Base-by-base conservation (phyloP, 2,888 invertebrate species). In the Drosophila paramelanica region DNA sequence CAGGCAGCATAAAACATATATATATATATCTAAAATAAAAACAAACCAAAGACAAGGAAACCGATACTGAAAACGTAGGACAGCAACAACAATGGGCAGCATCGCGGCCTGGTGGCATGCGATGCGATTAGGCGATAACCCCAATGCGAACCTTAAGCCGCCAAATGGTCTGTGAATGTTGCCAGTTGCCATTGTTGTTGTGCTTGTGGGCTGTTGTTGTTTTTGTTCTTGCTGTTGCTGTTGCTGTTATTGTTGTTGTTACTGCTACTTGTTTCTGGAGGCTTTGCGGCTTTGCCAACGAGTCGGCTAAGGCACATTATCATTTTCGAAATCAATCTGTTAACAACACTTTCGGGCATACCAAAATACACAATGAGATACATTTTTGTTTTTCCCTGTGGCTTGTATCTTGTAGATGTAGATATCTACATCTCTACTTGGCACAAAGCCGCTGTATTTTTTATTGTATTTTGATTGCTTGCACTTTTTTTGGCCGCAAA, bases 301-400 rank as follows among this genome's bases (percentile, higher is more conserved):
- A 84, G 80, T 72, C 62, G 50, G 67, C 68, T 73, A 58, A 67
- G 62, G 73, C 65, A 70, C 71, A 85, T 88, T 85, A 84, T 84
- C 86, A 84, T 85, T 84, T 77, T 79, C 69, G 82, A 79, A 82
- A 90, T 89, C 88, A 85, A 90, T 90, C 90, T 89, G 85, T 90
- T 90, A 90, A 90, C 89, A 87, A 83, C 81, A 79, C 78, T 79
- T 88, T 77, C 68, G 79, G 78, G 53, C 69, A 45, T 61, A 59
- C 67, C 75, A 56, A 38, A 46, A 67, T 62, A 45, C 45, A 60
- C 55, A 43, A 53, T 68, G 69, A 66, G 55, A 68, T 59, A 69
- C 53, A 67, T 55, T 62, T 68, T 39, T 23, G 45, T 14, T 13
- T 3, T 8, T 53, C 1, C 17, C n/a, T 39, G 45, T 38, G 50